These are phyloP conservation scores for Eurypyga helias DNA, from an alignment of 2,113 vertebrate species.

Conservation along the genomic window DNA sequence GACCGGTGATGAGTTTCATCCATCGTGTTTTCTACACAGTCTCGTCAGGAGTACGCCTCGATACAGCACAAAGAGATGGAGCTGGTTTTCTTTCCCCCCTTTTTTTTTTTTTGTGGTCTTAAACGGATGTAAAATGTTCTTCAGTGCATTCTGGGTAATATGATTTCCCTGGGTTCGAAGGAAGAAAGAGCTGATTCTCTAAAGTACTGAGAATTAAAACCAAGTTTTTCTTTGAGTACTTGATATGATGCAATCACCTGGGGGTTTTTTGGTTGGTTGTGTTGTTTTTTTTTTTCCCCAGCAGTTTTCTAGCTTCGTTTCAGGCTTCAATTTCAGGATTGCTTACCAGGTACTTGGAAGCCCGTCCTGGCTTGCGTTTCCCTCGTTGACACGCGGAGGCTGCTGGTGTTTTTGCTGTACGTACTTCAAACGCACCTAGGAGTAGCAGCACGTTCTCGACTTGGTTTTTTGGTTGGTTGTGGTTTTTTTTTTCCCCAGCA, in stretches of 20 bases:
- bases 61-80: constrained; percentile 66
- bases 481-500: no score
- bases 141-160: constrained; percentile 60
- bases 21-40: constrained; percentile 46
- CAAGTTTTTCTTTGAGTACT: constrained; percentile 36
- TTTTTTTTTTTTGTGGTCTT: constrained; percentile 22
- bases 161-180: constrained; percentile 47
- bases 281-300: no score
- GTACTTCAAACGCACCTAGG: constrained; percentile 78
- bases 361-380: constrained; percentile 67
- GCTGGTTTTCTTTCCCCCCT: constrained; percentile 53
- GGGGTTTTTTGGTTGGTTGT: no score
- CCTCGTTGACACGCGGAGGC: constrained; percentile 67
- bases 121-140: constrained; percentile 52
- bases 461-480: no score
- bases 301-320: constrained; percentile 63
- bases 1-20: constrained; percentile 31
- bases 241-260: constrained; percentile 71
- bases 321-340: constrained; percentile 51
- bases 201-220: constrained; percentile 39
- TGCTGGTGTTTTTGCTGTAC: constrained; percentile 77
- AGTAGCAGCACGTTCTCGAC: constrained; percentile 75
- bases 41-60: constrained; percentile 55
- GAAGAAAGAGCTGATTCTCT: constrained; percentile 46
- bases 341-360: constrained; percentile 66